phyloP scores from a whole-genome alignment of 1,140 invertebrate genomes.

The Apis laboriosa region DNA sequence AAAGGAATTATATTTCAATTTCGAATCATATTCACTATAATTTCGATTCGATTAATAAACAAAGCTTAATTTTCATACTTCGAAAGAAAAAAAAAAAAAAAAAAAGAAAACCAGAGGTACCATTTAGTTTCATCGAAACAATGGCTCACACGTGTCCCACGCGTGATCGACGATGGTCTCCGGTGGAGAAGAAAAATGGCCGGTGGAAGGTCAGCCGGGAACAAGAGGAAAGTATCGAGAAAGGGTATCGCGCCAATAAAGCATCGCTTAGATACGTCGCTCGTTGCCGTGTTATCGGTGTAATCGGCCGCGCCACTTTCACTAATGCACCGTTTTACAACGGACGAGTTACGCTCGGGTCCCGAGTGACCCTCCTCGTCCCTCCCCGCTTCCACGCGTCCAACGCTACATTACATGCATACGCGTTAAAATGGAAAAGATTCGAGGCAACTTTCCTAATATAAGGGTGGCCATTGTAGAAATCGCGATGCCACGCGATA shows the following conservation, averaged over 20 bases:
- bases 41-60: no score
- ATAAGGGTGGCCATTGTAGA: conserved; percentile 33
- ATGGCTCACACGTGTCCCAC: neutral
- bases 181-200: neutral
- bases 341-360: conserved; percentile 60
- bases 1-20: no score
- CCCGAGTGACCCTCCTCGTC: conserved; percentile 51
- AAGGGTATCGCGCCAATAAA: conserved; percentile 37
- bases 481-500: conserved; percentile 33
- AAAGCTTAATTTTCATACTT: neutral
- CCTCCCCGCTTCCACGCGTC: neutral
- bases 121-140: conserved; percentile 2
- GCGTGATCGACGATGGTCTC: conserved; percentile 2
- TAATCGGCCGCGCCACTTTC: conserved; percentile 65
- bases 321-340: conserved; percentile 66
- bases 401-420: no score
- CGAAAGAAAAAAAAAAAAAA: no score
- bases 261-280: conserved; percentile 25
- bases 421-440: conserved; percentile 11
- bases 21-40: no score
- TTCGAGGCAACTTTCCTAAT: conserved; percentile 28
- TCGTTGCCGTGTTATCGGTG: conserved; percentile 53
- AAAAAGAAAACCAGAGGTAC: neutral
- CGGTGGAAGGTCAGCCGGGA: conserved; percentile 20
- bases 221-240: conserved; percentile 32